phyloP scores from a whole-genome alignment of 37 sponge, comb jelly and placozoan genomes.

The Oopsacas minuta region DNA sequence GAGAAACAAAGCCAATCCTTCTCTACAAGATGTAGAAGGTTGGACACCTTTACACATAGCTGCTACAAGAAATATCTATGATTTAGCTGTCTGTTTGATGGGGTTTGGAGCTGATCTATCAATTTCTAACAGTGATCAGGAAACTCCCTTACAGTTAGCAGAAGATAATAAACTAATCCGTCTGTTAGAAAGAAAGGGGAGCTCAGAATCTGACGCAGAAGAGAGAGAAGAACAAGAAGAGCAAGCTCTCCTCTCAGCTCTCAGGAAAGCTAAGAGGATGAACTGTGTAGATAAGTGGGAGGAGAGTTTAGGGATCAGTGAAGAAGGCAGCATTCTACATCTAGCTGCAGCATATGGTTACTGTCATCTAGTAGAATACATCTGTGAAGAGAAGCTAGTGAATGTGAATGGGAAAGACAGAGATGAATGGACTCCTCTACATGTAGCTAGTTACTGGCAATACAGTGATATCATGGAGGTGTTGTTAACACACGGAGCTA shows the following conservation, averaged over 20 bases:
- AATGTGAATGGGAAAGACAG: neutral
- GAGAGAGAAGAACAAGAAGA: neutral
- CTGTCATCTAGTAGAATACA: constrained; percentile 1
- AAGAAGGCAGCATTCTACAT: constrained; percentile 7
- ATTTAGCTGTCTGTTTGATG: neutral
- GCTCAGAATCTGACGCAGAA: neutral
- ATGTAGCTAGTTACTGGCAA: constrained; percentile 16
- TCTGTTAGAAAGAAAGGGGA: neutral
- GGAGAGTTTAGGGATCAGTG: neutral
- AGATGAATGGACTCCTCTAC: constrained; percentile 1
- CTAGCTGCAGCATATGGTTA: neutral
- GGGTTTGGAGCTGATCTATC: neutral
- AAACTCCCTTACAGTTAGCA: neutral
- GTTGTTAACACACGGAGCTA: neutral
- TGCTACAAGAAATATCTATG: neutral
- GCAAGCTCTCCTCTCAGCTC: neutral
- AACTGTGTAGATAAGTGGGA: neutral
- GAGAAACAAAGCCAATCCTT: neutral
- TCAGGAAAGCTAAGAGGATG: neutral
- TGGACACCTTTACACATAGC: neutral
- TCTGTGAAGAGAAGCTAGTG: neutral
- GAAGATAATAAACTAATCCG: neutral
- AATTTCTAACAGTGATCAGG: neutral
- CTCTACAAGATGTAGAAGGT: neutral
- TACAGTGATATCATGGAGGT: neutral